Conservation (phyloP, 2,113 vertebrate genomes). For the Marcusenius ussheri region DNA sequence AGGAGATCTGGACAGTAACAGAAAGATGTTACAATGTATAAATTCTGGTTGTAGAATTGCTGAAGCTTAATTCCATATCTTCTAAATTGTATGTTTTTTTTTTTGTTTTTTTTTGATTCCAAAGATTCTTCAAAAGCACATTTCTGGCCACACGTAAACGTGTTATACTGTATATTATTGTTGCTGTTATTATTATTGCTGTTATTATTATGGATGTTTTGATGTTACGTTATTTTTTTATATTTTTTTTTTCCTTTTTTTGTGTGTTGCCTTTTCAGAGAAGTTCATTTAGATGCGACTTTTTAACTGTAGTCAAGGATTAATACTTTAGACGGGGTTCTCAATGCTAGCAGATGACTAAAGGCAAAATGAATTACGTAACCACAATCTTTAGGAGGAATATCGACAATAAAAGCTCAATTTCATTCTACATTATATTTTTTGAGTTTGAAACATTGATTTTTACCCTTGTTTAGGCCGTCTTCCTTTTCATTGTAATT, state of each 20-base stretch:
- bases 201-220: slow-evolving; percentile 6
- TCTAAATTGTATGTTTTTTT: neutral
- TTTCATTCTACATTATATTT: neutral
- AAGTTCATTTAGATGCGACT: neutral
- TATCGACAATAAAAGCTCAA: neutral
- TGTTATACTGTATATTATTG: slow-evolving; percentile 11
- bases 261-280: slow-evolving; percentile 14
- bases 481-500: neutral
- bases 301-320: slow-evolving; percentile 2
- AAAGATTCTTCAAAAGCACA: slow-evolving; percentile 25
- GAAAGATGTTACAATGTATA: neutral
- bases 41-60: neutral
- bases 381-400: neutral
- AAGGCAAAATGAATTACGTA: neutral
- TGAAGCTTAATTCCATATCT: slow-evolving; percentile 12
- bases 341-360: neutral
- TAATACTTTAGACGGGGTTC: neutral
- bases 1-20: neutral
- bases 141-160: slow-evolving; percentile 3
- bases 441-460: neutral
- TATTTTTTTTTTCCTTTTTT: neutral
- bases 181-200: slow-evolving; percentile 12
- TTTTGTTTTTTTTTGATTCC: slow-evolving; percentile 9
- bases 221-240: neutral
- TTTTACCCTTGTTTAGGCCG: neutral